Conservation (phyloP, 2,888 invertebrate species). For the Rhyacophila evoluta region DNA sequence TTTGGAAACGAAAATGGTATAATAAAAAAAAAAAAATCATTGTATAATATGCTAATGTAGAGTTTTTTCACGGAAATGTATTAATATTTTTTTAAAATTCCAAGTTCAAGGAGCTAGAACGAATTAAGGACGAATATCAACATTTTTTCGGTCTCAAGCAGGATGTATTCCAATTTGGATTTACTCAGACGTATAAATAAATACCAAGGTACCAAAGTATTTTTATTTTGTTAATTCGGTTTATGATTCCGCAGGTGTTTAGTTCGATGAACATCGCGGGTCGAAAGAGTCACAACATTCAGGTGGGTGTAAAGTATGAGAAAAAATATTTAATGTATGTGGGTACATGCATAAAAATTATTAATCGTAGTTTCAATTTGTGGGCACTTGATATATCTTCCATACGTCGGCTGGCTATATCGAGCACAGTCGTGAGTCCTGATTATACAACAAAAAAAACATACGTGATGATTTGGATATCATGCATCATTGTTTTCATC, state of each 20-base stretch:
- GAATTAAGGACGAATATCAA: too few species aligned
- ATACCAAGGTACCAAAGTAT: too few species aligned
- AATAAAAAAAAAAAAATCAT: too few species aligned
- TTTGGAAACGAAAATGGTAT: too few species aligned
- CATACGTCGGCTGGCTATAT: not conserved
- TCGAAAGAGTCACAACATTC: slow-evolving; percentile 39
- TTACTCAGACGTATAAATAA: too few species aligned
- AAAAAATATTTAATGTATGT: not conserved
- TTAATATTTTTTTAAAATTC: too few species aligned
- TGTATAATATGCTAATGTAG: too few species aligned
- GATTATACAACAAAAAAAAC: not conserved
- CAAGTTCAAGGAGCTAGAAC: too few species aligned
- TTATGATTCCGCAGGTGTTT: not conserved
- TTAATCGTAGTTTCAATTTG: slow-evolving; percentile 8
- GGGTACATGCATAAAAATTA: not conserved
- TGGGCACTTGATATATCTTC: slow-evolving; percentile 8
- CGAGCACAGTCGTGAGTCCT: slow-evolving; percentile 4
- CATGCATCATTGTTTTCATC: not conserved
- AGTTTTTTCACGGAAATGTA: too few species aligned
- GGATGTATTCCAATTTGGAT: too few species aligned
- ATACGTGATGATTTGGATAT: not conserved
- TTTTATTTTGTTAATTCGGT: too few species aligned
- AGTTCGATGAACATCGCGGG: slow-evolving; percentile 30
- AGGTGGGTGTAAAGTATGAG: slow-evolving; percentile 36
- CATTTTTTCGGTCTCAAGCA: too few species aligned